Evolutionary conservation across 1,140 invertebrate genomes (phyloP).

Genomic region (Bombus pyrosoma): DNA sequence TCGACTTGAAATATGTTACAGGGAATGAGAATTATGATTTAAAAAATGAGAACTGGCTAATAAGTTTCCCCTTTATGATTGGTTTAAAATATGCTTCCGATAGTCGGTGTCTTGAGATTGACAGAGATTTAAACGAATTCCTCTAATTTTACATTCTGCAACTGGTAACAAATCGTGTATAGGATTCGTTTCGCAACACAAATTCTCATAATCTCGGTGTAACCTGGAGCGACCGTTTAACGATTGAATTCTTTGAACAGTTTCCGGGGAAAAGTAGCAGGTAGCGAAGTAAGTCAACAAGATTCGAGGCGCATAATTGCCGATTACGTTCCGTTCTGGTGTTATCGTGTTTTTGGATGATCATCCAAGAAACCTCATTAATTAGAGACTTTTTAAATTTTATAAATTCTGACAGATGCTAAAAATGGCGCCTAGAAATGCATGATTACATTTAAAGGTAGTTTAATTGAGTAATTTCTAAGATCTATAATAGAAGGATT

Average conservation of each 20-base stretch:
- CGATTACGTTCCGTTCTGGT: no score
- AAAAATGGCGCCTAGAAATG: no score
- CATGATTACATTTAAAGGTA: no score
- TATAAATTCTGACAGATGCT: no score
- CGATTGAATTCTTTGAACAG: slow-evolving; percentile 22
- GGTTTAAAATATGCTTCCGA: not conserved
- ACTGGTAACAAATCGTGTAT: not conserved
- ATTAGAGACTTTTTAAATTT: no score
- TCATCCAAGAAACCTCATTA: not conserved
- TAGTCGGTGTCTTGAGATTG: not conserved
- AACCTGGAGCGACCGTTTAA: slow-evolving; percentile 3
- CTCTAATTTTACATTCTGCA: not conserved
- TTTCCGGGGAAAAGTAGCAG: not conserved
- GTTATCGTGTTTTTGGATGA: not conserved
- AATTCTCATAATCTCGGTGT: not conserved
- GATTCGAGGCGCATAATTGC: not conserved
- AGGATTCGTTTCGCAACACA: slow-evolving; percentile 1
- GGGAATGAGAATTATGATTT: not conserved
- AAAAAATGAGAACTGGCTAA: not conserved
- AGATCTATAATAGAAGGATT: no score
- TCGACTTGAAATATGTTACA: not conserved
- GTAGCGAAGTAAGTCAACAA: not conserved
- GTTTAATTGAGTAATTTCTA: no score
- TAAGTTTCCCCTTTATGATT: not conserved
- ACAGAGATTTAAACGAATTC: not conserved